Percentiles rank a stretch among this genome's conserved stretches.
Evolutionary conservation across 2,888 invertebrate genomes (phyloP).

Genomic region (Tanytarsus gracilentus): DNA sequence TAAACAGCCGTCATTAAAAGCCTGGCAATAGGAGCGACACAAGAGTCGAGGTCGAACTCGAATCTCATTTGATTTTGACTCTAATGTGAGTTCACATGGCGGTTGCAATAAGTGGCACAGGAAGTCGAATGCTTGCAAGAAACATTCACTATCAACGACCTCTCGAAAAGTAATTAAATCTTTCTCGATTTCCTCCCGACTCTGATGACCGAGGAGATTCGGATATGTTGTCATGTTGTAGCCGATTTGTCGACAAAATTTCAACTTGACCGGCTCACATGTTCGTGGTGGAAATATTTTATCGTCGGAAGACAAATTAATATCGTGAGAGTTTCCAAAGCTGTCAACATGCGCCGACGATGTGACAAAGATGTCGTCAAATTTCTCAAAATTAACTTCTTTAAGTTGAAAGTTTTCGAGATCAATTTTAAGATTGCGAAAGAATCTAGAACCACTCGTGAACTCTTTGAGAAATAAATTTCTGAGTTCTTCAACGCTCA

Average conservation of each 20-base stretch:
- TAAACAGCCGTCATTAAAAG: constrained; percentile 77
- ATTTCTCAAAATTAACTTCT: constrained; percentile 25
- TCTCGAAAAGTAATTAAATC: constrained; percentile 76
- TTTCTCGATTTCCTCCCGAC: constrained; percentile 53
- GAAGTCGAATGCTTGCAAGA: constrained; percentile 78
- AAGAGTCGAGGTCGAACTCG: constrained; percentile 36
- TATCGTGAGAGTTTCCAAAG: constrained; percentile 36
- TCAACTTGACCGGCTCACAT: constrained; percentile 57
- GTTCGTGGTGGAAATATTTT: constrained; percentile 50
- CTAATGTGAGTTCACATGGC: constrained; percentile 57
- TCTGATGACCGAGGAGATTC: constrained; percentile 59
- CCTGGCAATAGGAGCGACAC: constrained; percentile 75
- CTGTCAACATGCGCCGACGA: constrained; percentile 44
- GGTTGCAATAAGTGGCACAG: constrained; percentile 81
- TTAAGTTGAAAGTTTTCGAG: constrained; percentile 18
- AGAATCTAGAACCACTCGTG: constrained; percentile 12
- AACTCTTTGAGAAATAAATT: constrained; percentile 22
- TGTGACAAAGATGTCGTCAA: constrained; percentile 34
- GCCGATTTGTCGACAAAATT: constrained; percentile 60
- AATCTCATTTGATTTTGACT: constrained; percentile 33
- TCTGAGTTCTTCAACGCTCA: constrained; percentile 7
- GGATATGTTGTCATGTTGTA: constrained; percentile 79
- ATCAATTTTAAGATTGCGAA: constrained; percentile 22
- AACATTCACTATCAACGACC: constrained; percentile 85
- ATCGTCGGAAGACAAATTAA: constrained; percentile 41